Evolutionary conservation across 2,888 invertebrate species (phyloP), one percentile per base, ranked within the genome.

Genomic region (Machimus atricapillus): DNA sequence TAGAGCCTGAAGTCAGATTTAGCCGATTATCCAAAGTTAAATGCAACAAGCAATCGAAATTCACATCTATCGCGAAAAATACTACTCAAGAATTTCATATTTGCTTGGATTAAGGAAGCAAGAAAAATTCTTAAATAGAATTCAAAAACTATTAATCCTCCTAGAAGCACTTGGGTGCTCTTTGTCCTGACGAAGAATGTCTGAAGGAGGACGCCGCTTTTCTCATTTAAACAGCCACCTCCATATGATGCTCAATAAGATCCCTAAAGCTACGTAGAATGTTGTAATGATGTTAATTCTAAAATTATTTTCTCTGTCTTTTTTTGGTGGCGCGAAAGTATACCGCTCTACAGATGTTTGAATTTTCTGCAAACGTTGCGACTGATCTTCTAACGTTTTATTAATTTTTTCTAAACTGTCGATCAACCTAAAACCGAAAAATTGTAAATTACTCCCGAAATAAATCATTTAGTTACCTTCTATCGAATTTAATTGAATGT

Each of bases 361-460:
- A 16, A 81, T 81, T 27, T 81, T 81, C 16, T 56, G 81, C 52
- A 81, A 23, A 14, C 52, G 46, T 2, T 91, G 86, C 0, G 93
- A 92, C 87, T 94, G 94, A 0, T 94, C 93, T n/a, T 94, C 92
- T 2, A 94, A 90, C 0, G 93, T 91, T 0, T 91, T 89, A 89
- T 94, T 94, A 9, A 94, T 93, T 34, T 93, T 92, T 23, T 92
- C 91, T 0, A 94, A 91, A 0, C 93, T 92, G 46, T 93, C 91
- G 31, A 94, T 93, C 23, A 94, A 89, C 4, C 94, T 94, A 1
- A 92, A 92, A n/a, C 2, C 16, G 5, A 92, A 23, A 92, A 92
- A 9, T 90, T 90, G 88, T 66, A 86, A 77, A 81, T 85, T 87
- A 78, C 16, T 52, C 12, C 14, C 27, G 19, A 58, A 14, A 5